phyloP scores from a whole-genome alignment of 1,140 invertebrate genomes.

The Drosophila rufa region DNA sequence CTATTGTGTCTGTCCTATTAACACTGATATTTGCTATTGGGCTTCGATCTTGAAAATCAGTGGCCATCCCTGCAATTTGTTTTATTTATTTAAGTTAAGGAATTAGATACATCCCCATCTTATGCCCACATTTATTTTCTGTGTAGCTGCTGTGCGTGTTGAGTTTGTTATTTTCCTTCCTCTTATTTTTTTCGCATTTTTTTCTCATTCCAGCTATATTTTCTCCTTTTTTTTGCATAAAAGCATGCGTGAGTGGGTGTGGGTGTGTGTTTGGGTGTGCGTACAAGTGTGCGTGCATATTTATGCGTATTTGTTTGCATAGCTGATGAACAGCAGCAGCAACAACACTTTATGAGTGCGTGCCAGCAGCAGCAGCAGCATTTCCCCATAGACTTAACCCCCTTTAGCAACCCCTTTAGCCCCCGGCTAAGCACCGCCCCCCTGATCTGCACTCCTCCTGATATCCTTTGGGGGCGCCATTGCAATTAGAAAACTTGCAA shows the following conservation, averaged over 20 bases:
- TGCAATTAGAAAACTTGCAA: slow-evolving; percentile 76
- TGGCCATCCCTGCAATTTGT: too few species aligned
- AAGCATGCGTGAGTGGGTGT: slow-evolving; percentile 48
- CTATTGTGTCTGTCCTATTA: background rate
- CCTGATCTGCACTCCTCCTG: slow-evolving; percentile 30
- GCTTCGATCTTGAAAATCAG: background rate
- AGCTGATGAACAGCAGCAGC: slow-evolving; percentile 74
- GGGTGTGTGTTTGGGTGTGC: slow-evolving; percentile 14
- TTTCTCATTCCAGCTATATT: background rate
- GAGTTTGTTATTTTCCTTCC: slow-evolving; percentile 49
- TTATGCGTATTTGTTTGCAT: slow-evolving; percentile 83
- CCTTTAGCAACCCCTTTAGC: slow-evolving; percentile 11
- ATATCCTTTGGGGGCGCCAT: slow-evolving; percentile 49
- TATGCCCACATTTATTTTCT: too few species aligned
- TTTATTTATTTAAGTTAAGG: too few species aligned
- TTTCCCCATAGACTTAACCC: slow-evolving; percentile 36
- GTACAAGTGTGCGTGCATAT: slow-evolving; percentile 66
- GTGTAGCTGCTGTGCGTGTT: slow-evolving; percentile 54
- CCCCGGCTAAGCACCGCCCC: background rate
- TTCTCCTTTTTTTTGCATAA: slow-evolving; percentile 37
- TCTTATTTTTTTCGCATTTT: slow-evolving; percentile 24
- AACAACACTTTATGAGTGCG: slow-evolving; percentile 58
- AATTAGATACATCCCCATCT: too few species aligned
- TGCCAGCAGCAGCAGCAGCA: slow-evolving; percentile 34
- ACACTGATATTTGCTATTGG: background rate